Conservation (phyloP, 2,797 vertebrate genomes). For the Crax fasciolata region DNA sequence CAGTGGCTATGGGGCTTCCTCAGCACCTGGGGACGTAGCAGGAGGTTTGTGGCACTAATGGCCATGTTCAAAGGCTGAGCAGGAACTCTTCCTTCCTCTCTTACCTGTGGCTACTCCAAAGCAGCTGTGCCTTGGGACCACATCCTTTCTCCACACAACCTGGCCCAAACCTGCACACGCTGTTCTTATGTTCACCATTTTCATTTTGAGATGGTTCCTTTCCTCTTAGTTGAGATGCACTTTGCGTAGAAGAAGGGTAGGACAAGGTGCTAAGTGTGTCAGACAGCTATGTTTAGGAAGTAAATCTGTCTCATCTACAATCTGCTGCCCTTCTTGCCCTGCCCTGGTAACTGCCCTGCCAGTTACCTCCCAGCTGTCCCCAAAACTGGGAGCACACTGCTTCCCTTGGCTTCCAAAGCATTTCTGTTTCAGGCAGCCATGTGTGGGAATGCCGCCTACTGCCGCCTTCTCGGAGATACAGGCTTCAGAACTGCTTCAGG, state of each 20-base stretch:
- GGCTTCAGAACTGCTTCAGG: neutral
- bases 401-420: neutral
- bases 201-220: neutral
- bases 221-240: neutral
- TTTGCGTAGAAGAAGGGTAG: neutral
- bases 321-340: neutral
- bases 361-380: neutral
- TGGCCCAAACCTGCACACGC: fast-evolving
- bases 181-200: neutral
- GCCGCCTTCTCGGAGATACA: fast-evolving
- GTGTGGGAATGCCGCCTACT: neutral
- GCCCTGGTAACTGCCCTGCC: neutral
- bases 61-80: neutral
- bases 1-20: fast-evolving
- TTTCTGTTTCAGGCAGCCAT: neutral
- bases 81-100: neutral
- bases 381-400: neutral
- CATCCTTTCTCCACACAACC: fast-evolving
- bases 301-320: neutral
- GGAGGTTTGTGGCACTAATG: neutral
- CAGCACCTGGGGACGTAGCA: neutral
- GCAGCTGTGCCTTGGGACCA: neutral
- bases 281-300: neutral
- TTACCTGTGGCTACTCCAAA: neutral
- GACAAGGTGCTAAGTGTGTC: neutral